These are phyloP conservation scores for Prosopocoilus inquinatus DNA, from an alignment of 2,888 invertebrate genomes.

Conservation along the genomic window DNA sequence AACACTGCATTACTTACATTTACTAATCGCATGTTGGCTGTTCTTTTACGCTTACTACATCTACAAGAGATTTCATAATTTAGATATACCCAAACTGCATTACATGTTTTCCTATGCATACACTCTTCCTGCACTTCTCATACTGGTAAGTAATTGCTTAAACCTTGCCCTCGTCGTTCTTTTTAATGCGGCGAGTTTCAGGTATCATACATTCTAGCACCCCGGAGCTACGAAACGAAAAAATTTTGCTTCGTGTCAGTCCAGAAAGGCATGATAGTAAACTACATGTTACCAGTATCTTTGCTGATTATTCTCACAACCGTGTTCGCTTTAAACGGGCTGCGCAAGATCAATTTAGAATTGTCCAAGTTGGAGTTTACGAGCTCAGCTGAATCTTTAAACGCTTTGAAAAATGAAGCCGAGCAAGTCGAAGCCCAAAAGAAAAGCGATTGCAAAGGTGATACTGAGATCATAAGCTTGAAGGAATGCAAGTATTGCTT, in stretches of 20 bases:
- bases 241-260: conserved; percentile 77
- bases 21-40: conserved; percentile 69
- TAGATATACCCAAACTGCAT: conserved; percentile 54
- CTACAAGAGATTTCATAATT: conserved; percentile 56
- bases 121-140: conserved; percentile 62
- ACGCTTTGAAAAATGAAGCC: conserved; percentile 41
- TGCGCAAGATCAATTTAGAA: conserved; percentile 49
- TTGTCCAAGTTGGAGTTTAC: conserved; percentile 46
- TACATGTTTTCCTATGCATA: conserved; percentile 63
- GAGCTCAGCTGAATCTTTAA: conserved; percentile 46
- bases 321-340: conserved; percentile 58
- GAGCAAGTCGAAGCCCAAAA: conserved; percentile 39
- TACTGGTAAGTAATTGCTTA: conserved; percentile 58
- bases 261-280: conserved; percentile 72
- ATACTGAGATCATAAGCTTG: conserved; percentile 48
- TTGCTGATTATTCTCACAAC: conserved; percentile 65
- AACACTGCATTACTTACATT: conserved; percentile 67
- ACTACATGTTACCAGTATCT: conserved; percentile 72
- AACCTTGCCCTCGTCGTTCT: conserved; percentile 24
- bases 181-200: conserved; percentile 40
- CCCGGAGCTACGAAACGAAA: conserved; percentile 69
- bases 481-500: conserved; percentile 60
- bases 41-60: conserved; percentile 64
- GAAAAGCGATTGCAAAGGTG: conserved; percentile 29
- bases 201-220: conserved; percentile 66